Conservation (phyloP, 2,113 vertebrate species). For the Daphoenositta chrysoptera region DNA sequence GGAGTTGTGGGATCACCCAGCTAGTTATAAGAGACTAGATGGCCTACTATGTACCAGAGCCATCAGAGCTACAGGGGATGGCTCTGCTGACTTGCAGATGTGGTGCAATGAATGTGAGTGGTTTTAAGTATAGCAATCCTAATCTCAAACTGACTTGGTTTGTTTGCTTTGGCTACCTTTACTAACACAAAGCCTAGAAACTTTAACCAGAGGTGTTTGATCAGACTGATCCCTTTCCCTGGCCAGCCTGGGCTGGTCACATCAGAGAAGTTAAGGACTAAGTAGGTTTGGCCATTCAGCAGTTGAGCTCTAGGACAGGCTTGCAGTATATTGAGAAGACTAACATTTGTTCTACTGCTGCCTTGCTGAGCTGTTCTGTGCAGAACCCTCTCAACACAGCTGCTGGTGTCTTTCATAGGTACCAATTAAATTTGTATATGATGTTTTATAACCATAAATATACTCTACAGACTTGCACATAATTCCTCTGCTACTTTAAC, state of each 20-base stretch:
- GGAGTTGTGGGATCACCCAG: background rate
- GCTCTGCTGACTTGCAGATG: background rate
- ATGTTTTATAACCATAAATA: slow-evolving; percentile 50
- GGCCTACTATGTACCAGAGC: background rate
- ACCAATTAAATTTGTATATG: slow-evolving; percentile 55
- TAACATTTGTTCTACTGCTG: slow-evolving; percentile 3
- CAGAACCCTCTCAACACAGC: slow-evolving; percentile 12
- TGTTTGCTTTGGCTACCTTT: background rate
- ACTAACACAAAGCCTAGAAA: background rate
- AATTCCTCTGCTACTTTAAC: slow-evolving; percentile 44
- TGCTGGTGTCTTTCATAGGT: slow-evolving; percentile 19
- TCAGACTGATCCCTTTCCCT: background rate
- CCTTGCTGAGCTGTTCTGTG: background rate
- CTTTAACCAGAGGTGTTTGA: background rate
- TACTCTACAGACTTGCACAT: slow-evolving; percentile 28
- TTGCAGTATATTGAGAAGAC: background rate
- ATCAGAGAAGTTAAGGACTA: background rate
- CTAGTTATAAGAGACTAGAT: background rate
- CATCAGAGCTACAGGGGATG: background rate
- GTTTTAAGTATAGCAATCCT: background rate
- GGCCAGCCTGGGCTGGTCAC: background rate
- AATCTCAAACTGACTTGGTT: background rate
- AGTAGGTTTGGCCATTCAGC: background rate
- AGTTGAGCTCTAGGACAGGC: background rate
- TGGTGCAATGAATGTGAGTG: background rate